phyloP scores from a whole-genome alignment of 1,140 invertebrate genomes.

The Zaprionus taronus region DNA sequence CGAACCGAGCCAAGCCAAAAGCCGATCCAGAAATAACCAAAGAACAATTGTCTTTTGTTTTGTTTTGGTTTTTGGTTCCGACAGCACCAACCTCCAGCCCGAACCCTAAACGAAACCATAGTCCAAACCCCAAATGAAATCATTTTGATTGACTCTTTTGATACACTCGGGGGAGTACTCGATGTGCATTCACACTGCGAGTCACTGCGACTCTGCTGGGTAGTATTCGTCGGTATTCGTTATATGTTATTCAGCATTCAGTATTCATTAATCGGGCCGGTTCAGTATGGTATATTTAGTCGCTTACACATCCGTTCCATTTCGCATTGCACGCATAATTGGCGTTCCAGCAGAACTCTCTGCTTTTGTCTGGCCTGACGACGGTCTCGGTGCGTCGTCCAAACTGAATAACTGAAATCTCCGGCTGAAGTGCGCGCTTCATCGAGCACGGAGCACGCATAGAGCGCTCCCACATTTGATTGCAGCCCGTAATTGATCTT shows the following conservation, averaged over 20 bases:
- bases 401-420: conserved; percentile 14
- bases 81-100: conserved; percentile 12
- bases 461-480: conserved; percentile 63
- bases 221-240: background rate
- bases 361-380: conserved; percentile 24
- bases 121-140: conserved; percentile 39
- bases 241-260: conserved; percentile 7
- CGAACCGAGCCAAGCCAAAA: conserved; percentile 54
- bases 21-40: conserved; percentile 22
- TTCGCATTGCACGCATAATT: conserved; percentile 82
- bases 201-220: background rate
- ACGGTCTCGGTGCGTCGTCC: conserved; percentile 10
- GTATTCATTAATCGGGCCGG: conserved; percentile 4
- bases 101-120: conserved; percentile 26
- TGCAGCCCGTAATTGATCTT: conserved; percentile 73
- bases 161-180: conserved; percentile 21
- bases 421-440: conserved; percentile 55
- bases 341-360: conserved; percentile 59
- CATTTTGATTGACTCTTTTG: conserved; percentile 65
- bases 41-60: conserved; percentile 56
- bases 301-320: conserved; percentile 77
- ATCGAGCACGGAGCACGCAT: conserved; percentile 56
- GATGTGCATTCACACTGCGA: conserved; percentile 5
- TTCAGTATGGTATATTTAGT: conserved; percentile 62
- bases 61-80: conserved; percentile 23